Evolutionary conservation across 1,140 invertebrate genomes (phyloP).

Genomic region (Drosophila mauritiana): DNA sequence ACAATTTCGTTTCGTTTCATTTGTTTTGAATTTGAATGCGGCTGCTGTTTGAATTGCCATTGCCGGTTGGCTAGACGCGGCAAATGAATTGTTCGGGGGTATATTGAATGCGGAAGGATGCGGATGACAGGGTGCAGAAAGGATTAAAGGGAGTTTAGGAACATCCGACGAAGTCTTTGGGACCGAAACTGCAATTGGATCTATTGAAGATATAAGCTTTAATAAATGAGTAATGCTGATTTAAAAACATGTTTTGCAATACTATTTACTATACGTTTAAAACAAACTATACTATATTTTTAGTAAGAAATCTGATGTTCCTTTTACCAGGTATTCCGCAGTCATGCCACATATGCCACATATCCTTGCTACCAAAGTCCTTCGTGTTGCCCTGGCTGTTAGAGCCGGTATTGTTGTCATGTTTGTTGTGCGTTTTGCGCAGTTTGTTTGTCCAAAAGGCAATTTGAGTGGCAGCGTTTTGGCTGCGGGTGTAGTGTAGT

Average conservation of each 20-base stretch:
- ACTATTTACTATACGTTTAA: too few species aligned
- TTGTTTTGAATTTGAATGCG: conserved; percentile 69
- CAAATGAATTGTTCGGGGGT: neutral
- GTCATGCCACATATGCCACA: neutral
- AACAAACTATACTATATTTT: too few species aligned
- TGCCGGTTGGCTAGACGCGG: conserved; percentile 32
- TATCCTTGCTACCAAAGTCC: neutral
- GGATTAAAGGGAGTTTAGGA: neutral
- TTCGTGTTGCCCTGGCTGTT: conserved; percentile 35
- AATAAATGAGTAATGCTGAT: too few species aligned
- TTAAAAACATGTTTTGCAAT: too few species aligned
- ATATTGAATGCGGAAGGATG: neutral
- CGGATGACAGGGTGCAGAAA: neutral
- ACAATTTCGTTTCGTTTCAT: conserved; percentile 65
- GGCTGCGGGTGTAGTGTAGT: conserved; percentile 3
- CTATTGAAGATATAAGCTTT: too few species aligned
- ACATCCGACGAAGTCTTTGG: too few species aligned
- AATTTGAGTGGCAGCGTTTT: conserved; percentile 34
- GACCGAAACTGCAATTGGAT: too few species aligned
- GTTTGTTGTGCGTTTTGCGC: conserved; percentile 26
- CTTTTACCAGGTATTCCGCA: neutral
- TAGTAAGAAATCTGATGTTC: too few species aligned
- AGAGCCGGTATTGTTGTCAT: conserved; percentile 35
- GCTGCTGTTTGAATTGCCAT: conserved; percentile 45
- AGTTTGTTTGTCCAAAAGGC: conserved; percentile 52